These are phyloP conservation scores for Linepithema humile DNA, from an alignment of 1,140 invertebrate genomes.

Conservation along the genomic window DNA sequence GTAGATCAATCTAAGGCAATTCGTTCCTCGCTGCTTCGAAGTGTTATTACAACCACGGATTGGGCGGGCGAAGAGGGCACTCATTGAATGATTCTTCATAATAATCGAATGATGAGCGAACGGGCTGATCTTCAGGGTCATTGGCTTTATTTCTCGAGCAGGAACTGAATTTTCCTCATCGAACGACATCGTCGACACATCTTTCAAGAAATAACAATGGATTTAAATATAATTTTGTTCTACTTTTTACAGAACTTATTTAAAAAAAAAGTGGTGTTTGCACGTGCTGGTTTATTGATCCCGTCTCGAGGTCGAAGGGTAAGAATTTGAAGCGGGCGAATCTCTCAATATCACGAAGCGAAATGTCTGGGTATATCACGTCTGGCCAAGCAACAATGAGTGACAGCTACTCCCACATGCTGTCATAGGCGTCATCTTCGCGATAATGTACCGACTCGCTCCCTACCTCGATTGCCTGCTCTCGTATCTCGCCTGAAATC, in stretches of 20 bases:
- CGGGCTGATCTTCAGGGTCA: constrained; percentile 8
- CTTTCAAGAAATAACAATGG: neutral
- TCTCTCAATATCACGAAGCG: constrained; percentile 65
- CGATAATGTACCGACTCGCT: constrained; percentile 70
- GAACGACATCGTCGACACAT: neutral
- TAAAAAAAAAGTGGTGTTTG: neutral
- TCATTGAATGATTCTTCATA: constrained; percentile 56
- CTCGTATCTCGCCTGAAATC: constrained; percentile 76
- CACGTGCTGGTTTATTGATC: constrained; percentile 60
- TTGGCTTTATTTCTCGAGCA: constrained; percentile 22
- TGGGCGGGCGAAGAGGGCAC: neutral
- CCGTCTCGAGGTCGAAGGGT: constrained; percentile 57
- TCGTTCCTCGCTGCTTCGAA: constrained; percentile 38
- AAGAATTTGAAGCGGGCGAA: constrained; percentile 62
- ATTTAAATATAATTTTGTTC: neutral
- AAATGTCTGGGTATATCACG: constrained; percentile 72
- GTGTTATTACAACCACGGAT: constrained; percentile 39
- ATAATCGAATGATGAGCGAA: constrained; percentile 19
- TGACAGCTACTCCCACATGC: constrained; percentile 84
- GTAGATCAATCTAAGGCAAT: constrained; percentile 53
- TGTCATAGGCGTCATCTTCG: constrained; percentile 80
- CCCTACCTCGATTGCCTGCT: constrained; percentile 67
- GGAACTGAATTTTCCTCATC: constrained; percentile 35
- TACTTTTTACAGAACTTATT: neutral
- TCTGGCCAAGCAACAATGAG: constrained; percentile 79